Base-by-base conservation (phyloP, 1,140 invertebrate genomes). In the Cotesia typhae region DNA sequence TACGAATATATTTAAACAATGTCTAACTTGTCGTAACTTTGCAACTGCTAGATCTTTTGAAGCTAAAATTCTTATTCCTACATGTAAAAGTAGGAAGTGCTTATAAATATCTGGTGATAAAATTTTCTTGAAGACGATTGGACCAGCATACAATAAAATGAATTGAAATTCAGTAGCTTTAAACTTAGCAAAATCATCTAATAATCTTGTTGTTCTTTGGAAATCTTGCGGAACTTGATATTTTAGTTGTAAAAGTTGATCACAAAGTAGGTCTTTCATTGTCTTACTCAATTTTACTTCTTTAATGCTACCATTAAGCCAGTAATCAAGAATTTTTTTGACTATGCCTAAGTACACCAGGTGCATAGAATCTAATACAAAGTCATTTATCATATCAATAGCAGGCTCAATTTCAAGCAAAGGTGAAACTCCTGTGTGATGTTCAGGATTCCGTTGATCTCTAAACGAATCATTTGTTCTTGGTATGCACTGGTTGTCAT, bases 331-430 rank as follows among this genome's bases (percentile, higher is more conserved):
- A 4, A 79, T 52, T 66, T 79, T 76, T 55, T 73, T 72, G 68
- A 79, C 76, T 4, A 78, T 74, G 7, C 77, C 77, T 12, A 79
- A 61, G 41, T 69, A 79, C 12, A 77, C 73, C n/a, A 65, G 52
- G 69, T 79, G 76, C 74, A 79, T 77, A 35, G 74, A 80, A 64
- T 80, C 78, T 7, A 78, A n/a, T 17, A 73, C 66, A 74, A 78
- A 75, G 41, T 55, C 37, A 41, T 59, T 35, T 28, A 80, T 60
- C 63, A 78, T 60, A 65, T 72, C 69, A 69, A 78, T 69, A 51
- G 61, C 38, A 36, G 76, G 64, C 1, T 7, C 41, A 12, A 67
- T 61, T 17, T 67, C n/a, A 37, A 36, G 28, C n/a, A 76, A 63
- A 14, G 68, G 64, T 12, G 70, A 61, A 52, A 10, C 61, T 5